Evolutionary conservation across 1,140 invertebrate species (phyloP).

Genomic region (Paracyclopina nana): DNA sequence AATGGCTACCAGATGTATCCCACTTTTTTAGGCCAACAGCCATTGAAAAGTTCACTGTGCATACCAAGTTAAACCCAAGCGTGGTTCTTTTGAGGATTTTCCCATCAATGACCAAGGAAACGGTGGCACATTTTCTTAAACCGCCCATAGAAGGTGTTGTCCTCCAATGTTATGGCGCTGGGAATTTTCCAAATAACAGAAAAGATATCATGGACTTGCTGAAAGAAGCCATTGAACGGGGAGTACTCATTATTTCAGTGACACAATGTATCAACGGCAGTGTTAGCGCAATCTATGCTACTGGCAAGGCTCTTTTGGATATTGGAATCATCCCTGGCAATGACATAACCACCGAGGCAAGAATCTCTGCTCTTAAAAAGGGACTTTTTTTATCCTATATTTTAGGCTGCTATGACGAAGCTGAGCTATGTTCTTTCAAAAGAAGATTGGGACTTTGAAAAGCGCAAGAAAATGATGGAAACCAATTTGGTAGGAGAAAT

Average conservation of each 20-base stretch:
- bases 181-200: conserved; percentile 69
- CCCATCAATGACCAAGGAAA: conserved; percentile 61
- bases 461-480: conserved; percentile 55
- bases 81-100: conserved; percentile 69
- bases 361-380: too few relatives aligned
- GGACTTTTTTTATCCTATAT: too few relatives aligned
- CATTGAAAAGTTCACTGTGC: conserved; percentile 29
- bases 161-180: conserved; percentile 74
- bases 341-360: conserved; percentile 90
- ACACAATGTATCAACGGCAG: conserved; percentile 66
- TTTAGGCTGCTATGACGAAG: conserved; percentile 80
- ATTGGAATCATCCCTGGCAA: conserved; percentile 63
- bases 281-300: conserved; percentile 55
- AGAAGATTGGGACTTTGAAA: conserved; percentile 45
- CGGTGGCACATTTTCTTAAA: conserved; percentile 47
- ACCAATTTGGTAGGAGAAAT: conserved; percentile 50
- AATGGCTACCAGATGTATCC: too few relatives aligned
- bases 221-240: conserved; percentile 45
- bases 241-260: conserved; percentile 76
- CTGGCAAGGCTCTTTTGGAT: conserved; percentile 40
- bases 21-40: conserved; percentile 11
- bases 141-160: conserved; percentile 70
- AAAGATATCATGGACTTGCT: conserved; percentile 58
- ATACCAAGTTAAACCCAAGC: conserved; percentile 53
- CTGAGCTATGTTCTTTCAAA: conserved; percentile 74